These are phyloP conservation scores for Drosophila histrio DNA, from an alignment of 2,888 invertebrate species.

Conservation along the genomic window DNA sequence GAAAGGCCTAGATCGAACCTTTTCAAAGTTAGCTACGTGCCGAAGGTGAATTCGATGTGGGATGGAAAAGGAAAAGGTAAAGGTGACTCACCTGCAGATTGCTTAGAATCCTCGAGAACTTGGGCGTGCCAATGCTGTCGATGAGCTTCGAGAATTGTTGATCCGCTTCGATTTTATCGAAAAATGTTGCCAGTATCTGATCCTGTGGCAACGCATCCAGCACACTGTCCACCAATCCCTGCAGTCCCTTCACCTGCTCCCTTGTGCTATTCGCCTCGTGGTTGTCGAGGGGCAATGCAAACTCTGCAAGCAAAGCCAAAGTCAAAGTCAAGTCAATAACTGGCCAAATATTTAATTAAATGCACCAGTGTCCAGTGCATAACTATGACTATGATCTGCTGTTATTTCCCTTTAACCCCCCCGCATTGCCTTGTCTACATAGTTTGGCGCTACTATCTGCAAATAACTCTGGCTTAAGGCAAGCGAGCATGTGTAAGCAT, in stretches of 20 bases:
- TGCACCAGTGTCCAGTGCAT: constrained; percentile 24
- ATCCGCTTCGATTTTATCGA: constrained; percentile 82
- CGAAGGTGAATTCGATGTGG: constrained; percentile 16
- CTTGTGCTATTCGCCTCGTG: constrained; percentile 19
- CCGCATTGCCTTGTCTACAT: constrained; percentile 37
- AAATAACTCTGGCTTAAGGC: constrained; percentile 23
- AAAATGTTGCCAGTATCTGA: constrained; percentile 82
- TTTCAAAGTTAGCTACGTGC: constrained; percentile 36
- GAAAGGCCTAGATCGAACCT: constrained; percentile 28
- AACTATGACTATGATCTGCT: not conserved
- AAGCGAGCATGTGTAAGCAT: constrained; percentile 42
- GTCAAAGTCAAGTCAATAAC: constrained; percentile 25
- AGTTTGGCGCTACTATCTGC: constrained; percentile 24
- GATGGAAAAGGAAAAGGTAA: not conserved
- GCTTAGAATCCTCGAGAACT: constrained; percentile 78
- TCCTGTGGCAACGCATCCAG: constrained; percentile 83
- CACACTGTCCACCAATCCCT: constrained; percentile 82
- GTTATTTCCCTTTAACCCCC: not conserved
- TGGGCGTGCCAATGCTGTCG: constrained; percentile 80
- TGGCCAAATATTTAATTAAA: constrained; percentile 51
- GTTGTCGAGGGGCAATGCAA: constrained; percentile 24
- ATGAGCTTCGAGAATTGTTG: constrained; percentile 81
- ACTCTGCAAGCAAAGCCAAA: constrained; percentile 21
- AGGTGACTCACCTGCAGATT: constrained; percentile 81
- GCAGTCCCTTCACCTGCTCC: constrained; percentile 79